Conservation (phyloP, 2,888 invertebrate species). For the Chaitophorus viminalis region DNA sequence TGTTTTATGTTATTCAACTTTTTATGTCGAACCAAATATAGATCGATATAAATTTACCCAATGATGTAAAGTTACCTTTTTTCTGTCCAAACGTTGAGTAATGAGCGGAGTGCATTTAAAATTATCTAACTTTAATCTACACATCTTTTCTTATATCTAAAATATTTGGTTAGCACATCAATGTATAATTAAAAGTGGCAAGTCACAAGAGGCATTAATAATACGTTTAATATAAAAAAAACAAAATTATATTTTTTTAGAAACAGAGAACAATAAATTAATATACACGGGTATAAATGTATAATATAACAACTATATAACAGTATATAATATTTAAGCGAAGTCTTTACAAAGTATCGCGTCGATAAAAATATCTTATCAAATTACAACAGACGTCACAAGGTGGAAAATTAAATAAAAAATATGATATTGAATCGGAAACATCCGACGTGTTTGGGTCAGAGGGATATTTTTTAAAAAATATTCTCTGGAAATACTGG, state of each 20-base stretch:
- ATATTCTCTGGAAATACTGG: neutral
- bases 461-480: neutral
- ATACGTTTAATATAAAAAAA: too few relatives aligned
- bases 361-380: slow-evolving; percentile 27
- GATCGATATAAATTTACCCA: too few relatives aligned
- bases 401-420: neutral
- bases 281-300: neutral
- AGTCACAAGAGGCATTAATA: too few relatives aligned
- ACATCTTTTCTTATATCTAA: neutral
- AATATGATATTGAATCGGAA: neutral
- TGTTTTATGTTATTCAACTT: too few relatives aligned
- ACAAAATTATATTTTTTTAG: neutral
- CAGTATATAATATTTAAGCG: neutral
- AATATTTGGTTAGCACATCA: neutral
- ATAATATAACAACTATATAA: too few relatives aligned
- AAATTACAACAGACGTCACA: neutral
- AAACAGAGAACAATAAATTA: too few relatives aligned
- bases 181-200: neutral
- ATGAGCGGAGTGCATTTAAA: too few relatives aligned
- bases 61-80: neutral
- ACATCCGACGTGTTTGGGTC: neutral
- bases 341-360: slow-evolving; percentile 17
- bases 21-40: too few relatives aligned
- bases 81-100: neutral
- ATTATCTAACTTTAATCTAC: neutral